phyloP scores from a whole-genome alignment of 2,888 invertebrate species.

The Oscheius sp. region DNA sequence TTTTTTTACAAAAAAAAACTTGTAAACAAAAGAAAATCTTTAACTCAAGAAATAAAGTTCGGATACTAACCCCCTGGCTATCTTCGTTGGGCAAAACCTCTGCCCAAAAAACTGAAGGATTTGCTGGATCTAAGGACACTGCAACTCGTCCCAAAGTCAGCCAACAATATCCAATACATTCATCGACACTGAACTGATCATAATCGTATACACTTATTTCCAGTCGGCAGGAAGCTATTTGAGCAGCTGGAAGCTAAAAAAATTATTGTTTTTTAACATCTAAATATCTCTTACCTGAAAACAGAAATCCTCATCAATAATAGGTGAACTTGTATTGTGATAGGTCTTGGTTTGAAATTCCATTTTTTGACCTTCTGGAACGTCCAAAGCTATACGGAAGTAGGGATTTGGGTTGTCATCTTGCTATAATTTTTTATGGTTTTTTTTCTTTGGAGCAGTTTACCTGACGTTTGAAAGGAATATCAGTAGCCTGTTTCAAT shows the following conservation, averaged over 20 bases:
- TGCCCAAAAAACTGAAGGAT: slow-evolving; percentile 69
- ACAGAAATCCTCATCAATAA: slow-evolving; percentile 66
- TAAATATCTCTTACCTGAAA: slow-evolving; percentile 58
- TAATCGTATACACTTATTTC: slow-evolving; percentile 69
- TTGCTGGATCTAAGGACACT: slow-evolving; percentile 52
- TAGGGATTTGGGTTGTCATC: slow-evolving; percentile 61
- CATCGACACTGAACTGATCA: slow-evolving; percentile 66
- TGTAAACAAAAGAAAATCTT: no score
- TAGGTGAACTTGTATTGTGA: slow-evolving; percentile 60
- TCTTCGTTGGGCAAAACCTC: slow-evolving; percentile 70
- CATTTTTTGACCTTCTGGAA: slow-evolving; percentile 55
- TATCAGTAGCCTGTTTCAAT: slow-evolving; percentile 77
- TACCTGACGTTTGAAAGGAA: slow-evolving; percentile 63
- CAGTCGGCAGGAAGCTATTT: slow-evolving; percentile 58
- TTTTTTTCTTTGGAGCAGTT: slow-evolving; percentile 12
- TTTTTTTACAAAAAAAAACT: no score
- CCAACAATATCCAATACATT: slow-evolving; percentile 70
- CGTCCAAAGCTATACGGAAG: slow-evolving; percentile 56
- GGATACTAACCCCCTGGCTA: slow-evolving; percentile 53
- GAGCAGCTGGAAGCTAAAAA: slow-evolving; percentile 50
- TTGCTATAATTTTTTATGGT: neutral
- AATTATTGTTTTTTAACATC: neutral
- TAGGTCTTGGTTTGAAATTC: slow-evolving; percentile 64
- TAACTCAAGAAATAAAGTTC: no score
- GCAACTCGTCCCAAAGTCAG: slow-evolving; percentile 58